A percentile compares a stretch with the other conserved stretches of the same genome.
Evolutionary conservation across 2,888 invertebrate genomes (phyloP).

Genomic region (Ceratothoa steindachneri): DNA sequence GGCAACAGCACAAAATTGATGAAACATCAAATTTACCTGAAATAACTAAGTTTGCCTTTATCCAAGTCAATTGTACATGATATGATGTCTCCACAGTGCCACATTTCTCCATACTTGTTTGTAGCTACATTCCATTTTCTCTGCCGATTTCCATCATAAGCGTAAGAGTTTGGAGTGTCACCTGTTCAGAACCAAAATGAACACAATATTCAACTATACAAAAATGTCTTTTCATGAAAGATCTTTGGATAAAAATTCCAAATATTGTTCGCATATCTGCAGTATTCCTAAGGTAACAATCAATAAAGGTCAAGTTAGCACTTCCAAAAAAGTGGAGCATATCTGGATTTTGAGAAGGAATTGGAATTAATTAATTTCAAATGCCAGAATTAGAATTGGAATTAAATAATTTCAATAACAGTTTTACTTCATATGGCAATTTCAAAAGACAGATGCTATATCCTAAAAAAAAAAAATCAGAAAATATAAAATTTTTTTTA

Average conservation of each 20-base stretch:
- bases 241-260: not conserved
- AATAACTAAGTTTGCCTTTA: conserved; percentile 65
- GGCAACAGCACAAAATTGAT: too few relatives aligned
- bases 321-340: too few relatives aligned
- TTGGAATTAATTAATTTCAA: too few relatives aligned
- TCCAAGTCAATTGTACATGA: conserved; percentile 71
- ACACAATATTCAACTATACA: conserved; percentile 49
- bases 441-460: too few relatives aligned
- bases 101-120: conserved; percentile 68
- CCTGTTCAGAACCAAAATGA: conserved; percentile 54
- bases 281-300: too few relatives aligned
- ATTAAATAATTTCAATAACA: too few relatives aligned
- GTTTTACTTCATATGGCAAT: too few relatives aligned
- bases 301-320: too few relatives aligned
- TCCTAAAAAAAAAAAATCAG: too few relatives aligned
- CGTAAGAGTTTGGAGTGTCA: conserved; percentile 71
- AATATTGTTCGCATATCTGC: not conserved
- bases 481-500: too few relatives aligned
- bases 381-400: too few relatives aligned
- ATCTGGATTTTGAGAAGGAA: too few relatives aligned
- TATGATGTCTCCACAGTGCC: conserved; percentile 79
- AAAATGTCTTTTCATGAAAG: not conserved
- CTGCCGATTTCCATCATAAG: conserved; percentile 69
- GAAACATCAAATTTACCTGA: conserved; percentile 56
- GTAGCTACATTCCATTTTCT: conserved; percentile 70